phyloP scores from a whole-genome alignment of 37 sponge, comb jelly and placozoan genomes.

The Bolinopsis microptera region DNA sequence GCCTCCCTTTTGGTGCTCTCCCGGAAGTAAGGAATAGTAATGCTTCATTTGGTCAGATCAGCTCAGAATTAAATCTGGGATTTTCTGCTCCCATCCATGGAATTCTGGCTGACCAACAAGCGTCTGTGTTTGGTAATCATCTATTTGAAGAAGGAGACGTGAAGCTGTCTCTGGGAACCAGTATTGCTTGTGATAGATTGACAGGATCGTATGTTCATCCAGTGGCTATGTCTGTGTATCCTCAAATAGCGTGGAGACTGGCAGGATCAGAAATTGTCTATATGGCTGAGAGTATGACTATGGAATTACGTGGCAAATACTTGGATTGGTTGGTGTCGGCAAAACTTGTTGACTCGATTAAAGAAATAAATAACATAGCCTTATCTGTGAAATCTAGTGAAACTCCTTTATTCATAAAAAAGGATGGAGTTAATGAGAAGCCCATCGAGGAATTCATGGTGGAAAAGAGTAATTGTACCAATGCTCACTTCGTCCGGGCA shows the following conservation, averaged over 20 bases:
- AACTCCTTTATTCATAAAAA: background rate
- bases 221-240: background rate
- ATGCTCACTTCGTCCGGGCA: background rate
- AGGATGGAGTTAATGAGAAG: background rate
- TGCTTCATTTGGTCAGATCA: background rate
- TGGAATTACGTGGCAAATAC: background rate
- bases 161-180: constrained; percentile 7
- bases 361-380: background rate
- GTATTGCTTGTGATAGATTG: background rate
- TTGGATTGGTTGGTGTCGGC: constrained; percentile 13
- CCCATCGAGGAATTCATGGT: background rate
- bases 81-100: constrained; percentile 7
- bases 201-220: constrained; percentile 35
- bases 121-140: background rate
- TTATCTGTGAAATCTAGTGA: background rate
- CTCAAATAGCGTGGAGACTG: constrained; percentile 35
- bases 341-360: background rate
- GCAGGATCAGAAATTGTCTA: background rate
- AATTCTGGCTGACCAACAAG: constrained; percentile 9
- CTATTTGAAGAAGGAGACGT: background rate
- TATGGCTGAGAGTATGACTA: constrained; percentile 19
- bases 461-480: background rate
- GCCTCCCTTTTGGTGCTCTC: background rate
- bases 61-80: background rate
- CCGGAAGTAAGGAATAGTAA: background rate